These are phyloP conservation scores for Ptychadena robeensis DNA, from an alignment of 2,797 vertebrate species.

Conservation along the genomic window DNA sequence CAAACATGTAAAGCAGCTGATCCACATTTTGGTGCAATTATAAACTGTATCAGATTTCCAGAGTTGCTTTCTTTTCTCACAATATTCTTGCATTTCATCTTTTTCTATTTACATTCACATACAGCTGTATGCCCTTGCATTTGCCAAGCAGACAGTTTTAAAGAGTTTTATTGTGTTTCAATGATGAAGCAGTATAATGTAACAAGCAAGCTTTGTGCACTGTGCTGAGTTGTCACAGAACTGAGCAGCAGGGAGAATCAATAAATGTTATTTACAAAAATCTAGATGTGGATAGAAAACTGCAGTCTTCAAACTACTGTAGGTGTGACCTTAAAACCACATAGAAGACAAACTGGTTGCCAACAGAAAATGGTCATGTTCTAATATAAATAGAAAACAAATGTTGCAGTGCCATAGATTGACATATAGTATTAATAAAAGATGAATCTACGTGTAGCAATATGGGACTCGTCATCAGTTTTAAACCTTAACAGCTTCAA, in stretches of 20 bases:
- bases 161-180: conserved; percentile 6
- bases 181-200: conserved; percentile 10
- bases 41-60: too few relatives aligned
- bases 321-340: conserved; percentile 29
- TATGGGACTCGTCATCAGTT: too few relatives aligned
- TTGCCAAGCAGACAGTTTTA: neutral
- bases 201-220: conserved; percentile 17
- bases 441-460: too few relatives aligned
- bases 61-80: too few relatives aligned
- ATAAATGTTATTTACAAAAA: conserved; percentile 46
- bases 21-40: too few relatives aligned
- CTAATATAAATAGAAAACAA: too few relatives aligned
- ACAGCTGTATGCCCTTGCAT: neutral
- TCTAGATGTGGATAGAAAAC: conserved; percentile 41
- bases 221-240: conserved; percentile 27
- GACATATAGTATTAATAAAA: too few relatives aligned
- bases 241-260: conserved; percentile 30
- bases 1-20: too few relatives aligned
- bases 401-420: too few relatives aligned
- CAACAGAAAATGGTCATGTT: too few relatives aligned
- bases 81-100: neutral
- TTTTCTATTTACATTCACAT: neutral
- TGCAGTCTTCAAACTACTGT: conserved; percentile 24
- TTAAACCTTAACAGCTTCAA: too few relatives aligned
- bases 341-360: neutral